Evolutionary conservation across 2,888 invertebrate genomes (phyloP).

Genomic region (Caenorhabditis sp.): DNA sequence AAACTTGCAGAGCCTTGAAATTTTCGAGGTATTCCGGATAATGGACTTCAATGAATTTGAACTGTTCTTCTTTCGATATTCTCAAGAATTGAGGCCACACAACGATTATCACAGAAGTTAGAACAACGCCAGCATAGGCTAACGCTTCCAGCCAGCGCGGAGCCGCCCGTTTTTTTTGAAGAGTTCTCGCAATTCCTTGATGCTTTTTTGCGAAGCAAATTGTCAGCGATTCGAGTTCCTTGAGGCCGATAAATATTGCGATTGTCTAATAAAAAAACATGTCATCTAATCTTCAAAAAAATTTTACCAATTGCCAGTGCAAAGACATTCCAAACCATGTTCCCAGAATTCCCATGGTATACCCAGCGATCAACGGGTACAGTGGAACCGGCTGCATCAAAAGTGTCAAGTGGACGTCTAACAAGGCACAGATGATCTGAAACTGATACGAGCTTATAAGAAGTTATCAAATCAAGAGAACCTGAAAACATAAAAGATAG

Average conservation of each 20-base stretch:
- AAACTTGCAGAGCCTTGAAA: too few relatives aligned
- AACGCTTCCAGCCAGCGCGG: background rate
- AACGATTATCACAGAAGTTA: too few relatives aligned
- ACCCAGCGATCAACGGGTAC: background rate
- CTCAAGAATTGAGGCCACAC: too few relatives aligned
- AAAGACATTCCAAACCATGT: background rate
- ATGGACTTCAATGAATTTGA: too few relatives aligned
- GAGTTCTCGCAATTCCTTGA: background rate
- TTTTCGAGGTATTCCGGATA: too few relatives aligned
- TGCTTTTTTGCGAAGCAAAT: conserved; percentile 1
- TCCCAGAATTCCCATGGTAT: background rate
- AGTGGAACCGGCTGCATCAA: background rate
- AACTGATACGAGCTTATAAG: background rate
- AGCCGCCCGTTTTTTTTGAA: background rate
- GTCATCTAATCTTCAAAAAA: too few relatives aligned
- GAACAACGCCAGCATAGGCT: too few relatives aligned
- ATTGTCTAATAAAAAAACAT: background rate
- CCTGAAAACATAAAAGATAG: conserved; percentile 24
- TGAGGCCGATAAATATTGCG: too few relatives aligned
- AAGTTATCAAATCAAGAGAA: background rate
- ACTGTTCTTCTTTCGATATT: too few relatives aligned
- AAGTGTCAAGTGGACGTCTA: conserved; percentile 2
- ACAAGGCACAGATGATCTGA: background rate
- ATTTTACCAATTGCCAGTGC: background rate
- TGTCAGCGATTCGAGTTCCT: background rate